A percentile compares a stretch with the other conserved stretches of the same genome.
Evolutionary conservation across 2,797 vertebrate species (phyloP).

Genomic region (Miichthys miiuy): DNA sequence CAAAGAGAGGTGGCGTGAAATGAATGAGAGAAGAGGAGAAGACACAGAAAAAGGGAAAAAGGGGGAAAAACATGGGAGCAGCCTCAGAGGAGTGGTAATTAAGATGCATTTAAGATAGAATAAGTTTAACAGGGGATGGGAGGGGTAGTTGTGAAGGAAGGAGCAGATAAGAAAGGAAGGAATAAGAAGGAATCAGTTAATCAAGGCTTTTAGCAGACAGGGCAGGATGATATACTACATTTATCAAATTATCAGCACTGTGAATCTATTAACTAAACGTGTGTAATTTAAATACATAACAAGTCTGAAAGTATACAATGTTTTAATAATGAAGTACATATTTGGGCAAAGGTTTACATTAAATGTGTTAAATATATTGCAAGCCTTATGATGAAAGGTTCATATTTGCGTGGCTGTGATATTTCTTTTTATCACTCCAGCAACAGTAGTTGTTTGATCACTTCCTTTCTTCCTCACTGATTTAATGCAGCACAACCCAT

Average conservation of each 20-base stretch:
- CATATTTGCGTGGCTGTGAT: conserved; percentile 10
- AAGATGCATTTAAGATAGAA: conserved; percentile 71
- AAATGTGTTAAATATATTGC: neutral
- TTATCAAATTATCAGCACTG: neutral
- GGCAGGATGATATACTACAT: neutral
- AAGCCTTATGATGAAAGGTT: neutral
- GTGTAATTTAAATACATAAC: neutral
- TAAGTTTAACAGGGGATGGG: conserved; percentile 47
- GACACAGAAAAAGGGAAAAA: conserved; percentile 1
- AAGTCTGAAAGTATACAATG: too few species aligned
- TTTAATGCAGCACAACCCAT: conserved; percentile 32
- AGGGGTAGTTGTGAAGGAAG: conserved; percentile 7
- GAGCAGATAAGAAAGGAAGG: neutral
- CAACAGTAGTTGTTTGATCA: conserved; percentile 49
- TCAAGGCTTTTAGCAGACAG: conserved; percentile 8
- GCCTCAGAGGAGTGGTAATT: conserved; percentile 64
- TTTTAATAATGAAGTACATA: neutral
- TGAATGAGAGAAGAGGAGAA: conserved; percentile 46
- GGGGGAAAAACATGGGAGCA: neutral
- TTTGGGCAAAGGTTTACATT: neutral
- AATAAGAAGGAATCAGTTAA: conserved; percentile 59
- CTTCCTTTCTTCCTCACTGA: conserved; percentile 30
- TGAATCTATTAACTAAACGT: neutral
- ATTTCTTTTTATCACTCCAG: conserved; percentile 25
- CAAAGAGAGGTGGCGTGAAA: conserved; percentile 43